Evolutionary conservation across 2,888 invertebrate genomes (phyloP).

Genomic region (Aspidiotus destructor): DNA sequence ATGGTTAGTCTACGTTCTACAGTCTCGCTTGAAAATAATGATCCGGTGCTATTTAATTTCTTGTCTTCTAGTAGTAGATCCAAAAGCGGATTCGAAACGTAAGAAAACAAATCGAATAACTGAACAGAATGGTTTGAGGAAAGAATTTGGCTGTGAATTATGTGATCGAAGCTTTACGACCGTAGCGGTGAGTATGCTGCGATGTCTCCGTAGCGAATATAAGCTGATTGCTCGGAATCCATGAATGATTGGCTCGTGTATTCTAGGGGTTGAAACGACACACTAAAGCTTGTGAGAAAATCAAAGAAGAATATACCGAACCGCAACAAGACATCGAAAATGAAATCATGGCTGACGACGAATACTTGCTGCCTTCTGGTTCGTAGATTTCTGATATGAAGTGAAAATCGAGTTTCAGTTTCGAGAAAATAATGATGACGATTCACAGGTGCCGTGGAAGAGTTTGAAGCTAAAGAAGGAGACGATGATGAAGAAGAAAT

Average conservation of each 20-base stretch:
- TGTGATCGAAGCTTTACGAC: constrained; percentile 14
- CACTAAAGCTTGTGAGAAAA: constrained; percentile 18
- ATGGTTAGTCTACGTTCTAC: constrained; percentile 24
- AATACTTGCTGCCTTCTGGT: constrained; percentile 21
- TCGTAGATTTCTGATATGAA: neutral
- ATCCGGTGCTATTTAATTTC: too few relatives aligned
- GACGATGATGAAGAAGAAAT: constrained; percentile 11
- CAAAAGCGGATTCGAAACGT: constrained; percentile 10
- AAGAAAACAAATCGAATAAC: constrained; percentile 12
- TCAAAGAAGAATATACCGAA: constrained; percentile 22
- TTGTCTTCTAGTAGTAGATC: constrained; percentile 1
- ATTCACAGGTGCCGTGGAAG: too few relatives aligned
- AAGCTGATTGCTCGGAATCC: neutral
- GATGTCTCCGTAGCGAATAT: neutral
- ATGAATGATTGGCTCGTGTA: neutral
- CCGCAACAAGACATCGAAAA: neutral
- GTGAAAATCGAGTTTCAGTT: neutral
- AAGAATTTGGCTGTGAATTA: constrained; percentile 26
- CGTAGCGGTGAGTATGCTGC: constrained; percentile 6
- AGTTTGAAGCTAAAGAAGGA: neutral
- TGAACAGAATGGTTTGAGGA: constrained; percentile 9
- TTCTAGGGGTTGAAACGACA: constrained; percentile 30
- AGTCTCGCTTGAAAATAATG: neutral
- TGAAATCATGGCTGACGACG: neutral
- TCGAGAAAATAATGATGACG: too few relatives aligned